phyloP scores from a whole-genome alignment of 2,113 vertebrate species.

The Indicator maculatus region DNA sequence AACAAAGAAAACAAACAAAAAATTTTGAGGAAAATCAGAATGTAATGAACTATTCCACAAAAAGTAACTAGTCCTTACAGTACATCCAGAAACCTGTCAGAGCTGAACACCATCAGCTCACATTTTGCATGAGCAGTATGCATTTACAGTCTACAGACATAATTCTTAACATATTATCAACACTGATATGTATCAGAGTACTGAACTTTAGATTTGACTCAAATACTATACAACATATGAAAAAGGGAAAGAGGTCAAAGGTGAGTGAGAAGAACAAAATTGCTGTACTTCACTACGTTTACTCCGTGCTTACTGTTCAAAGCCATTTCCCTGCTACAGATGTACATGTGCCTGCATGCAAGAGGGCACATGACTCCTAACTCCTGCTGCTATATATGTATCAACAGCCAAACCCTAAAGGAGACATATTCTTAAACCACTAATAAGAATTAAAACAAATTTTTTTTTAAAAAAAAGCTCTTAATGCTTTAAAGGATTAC shows the following conservation, averaged over 20 bases:
- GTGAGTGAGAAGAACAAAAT: neutral
- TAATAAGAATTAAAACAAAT: neutral
- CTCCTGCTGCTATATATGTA: neutral
- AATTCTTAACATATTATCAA: neutral
- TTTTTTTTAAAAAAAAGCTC: neutral
- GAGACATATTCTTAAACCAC: neutral
- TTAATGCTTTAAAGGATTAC: neutral
- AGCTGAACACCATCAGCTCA: neutral
- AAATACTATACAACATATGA: neutral
- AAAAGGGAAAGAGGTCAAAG: neutral
- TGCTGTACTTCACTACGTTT: neutral
- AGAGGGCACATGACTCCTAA: neutral
- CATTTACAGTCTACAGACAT: neutral
- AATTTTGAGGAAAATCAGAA: neutral
- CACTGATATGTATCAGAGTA: neutral
- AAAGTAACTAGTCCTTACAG: neutral
- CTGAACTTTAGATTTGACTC: neutral
- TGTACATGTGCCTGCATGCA: neutral
- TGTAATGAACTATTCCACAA: neutral
- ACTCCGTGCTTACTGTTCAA: accelerated
- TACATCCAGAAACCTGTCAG: slow-evolving; percentile 26
- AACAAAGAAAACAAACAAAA: slow-evolving; percentile 15
- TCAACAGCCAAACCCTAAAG: neutral
- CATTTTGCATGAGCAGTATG: neutral
- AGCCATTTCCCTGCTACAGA: neutral